Conservation (phyloP, 2,888 invertebrate genomes). For the Celastrina argiolus region DNA sequence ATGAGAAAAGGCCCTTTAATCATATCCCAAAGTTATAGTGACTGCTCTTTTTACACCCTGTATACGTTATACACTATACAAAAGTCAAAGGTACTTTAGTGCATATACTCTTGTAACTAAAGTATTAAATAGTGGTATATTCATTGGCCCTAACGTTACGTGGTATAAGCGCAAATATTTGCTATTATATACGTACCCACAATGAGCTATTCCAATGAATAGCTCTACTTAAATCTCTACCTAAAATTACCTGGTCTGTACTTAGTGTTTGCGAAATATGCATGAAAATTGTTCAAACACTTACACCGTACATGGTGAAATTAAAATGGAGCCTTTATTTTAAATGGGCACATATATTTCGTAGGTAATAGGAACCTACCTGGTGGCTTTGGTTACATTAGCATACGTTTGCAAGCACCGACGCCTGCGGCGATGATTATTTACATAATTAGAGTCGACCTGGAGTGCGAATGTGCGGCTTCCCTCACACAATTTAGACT, state of each 20-base stretch:
- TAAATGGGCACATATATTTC: conserved; percentile 28
- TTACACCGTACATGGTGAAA: neutral
- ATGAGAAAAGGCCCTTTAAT: too few species aligned
- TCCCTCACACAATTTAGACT: conserved; percentile 22
- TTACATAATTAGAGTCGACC: conserved; percentile 48
- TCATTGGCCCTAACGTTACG: too few species aligned
- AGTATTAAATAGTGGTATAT: too few species aligned
- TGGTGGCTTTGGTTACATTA: conserved; percentile 46
- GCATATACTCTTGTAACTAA: too few species aligned
- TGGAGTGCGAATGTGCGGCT: conserved; percentile 23
- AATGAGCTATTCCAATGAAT: neutral
- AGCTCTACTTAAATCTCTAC: neutral
- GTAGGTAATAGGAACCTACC: conserved; percentile 32
- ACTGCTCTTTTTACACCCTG: too few species aligned
- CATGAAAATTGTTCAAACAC: neutral
- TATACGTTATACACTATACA: too few species aligned
- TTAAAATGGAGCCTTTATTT: conserved; percentile 1
- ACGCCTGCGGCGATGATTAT: conserved; percentile 41
- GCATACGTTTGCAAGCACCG: conserved; percentile 44
- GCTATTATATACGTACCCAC: neutral
- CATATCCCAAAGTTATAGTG: too few species aligned
- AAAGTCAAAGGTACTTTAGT: too few species aligned
- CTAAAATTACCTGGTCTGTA: neutral
- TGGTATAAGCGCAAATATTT: too few species aligned
- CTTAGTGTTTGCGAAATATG: neutral